Conservation (phyloP, 2,797 vertebrate genomes). For the Ctenopoma kingsleyae region DNA sequence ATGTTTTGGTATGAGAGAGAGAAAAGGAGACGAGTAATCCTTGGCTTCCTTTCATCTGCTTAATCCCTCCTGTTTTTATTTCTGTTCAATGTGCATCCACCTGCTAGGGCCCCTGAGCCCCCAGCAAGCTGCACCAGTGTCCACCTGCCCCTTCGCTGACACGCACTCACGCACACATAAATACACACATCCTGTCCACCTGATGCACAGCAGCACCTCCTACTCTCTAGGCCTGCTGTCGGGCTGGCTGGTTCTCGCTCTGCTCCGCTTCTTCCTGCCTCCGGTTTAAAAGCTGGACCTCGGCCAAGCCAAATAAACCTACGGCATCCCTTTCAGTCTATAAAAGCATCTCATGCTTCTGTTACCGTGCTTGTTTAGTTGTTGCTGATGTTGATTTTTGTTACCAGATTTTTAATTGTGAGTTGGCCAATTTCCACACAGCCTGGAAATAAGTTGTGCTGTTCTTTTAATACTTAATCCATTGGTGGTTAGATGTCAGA, state of each 20-base stretch:
- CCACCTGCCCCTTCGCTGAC: slow-evolving; percentile 68
- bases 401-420: slow-evolving; percentile 15
- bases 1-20: slow-evolving; percentile 49
- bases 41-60: slow-evolving; percentile 64
- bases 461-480: slow-evolving; percentile 14
- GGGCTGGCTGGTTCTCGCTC: slow-evolving; percentile 49
- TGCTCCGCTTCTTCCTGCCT: slow-evolving; percentile 54
- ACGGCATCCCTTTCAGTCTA: slow-evolving; percentile 28
- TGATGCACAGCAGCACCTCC: slow-evolving; percentile 59
- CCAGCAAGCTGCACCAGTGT: slow-evolving; percentile 58
- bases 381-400: slow-evolving; percentile 11
- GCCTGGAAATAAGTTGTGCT: slow-evolving; percentile 14
- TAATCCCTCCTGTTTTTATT: slow-evolving; percentile 69
- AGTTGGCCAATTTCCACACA: slow-evolving; percentile 5
- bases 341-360: slow-evolving; percentile 24
- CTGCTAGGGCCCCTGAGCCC: slow-evolving; percentile 64
- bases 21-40: slow-evolving; percentile 70
- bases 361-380: slow-evolving; percentile 37
- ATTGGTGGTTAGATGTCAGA: slow-evolving; percentile 7
- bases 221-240: slow-evolving; percentile 49
- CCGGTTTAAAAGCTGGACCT: slow-evolving; percentile 43
- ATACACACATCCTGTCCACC: slow-evolving; percentile 53
- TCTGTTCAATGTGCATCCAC: slow-evolving; percentile 72
- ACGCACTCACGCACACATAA: background rate
- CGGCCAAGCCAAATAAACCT: slow-evolving; percentile 60